These are phyloP conservation scores for Ostrea edulis DNA, from an alignment of 1,140 invertebrate genomes.

Conservation along the genomic window DNA sequence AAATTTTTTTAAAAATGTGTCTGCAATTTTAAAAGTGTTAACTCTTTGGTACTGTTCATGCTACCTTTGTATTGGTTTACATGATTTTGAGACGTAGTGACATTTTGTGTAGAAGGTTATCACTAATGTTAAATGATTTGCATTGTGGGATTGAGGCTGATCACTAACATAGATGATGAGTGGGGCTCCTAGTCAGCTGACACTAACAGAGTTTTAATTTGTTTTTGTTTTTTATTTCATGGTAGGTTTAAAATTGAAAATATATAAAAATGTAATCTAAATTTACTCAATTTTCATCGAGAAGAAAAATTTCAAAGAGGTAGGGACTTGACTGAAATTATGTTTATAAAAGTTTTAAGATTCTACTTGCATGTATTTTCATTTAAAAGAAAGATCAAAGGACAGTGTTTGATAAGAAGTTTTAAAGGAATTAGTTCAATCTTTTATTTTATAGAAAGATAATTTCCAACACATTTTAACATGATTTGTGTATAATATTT, in stretches of 20 bases:
- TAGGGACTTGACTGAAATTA: no score
- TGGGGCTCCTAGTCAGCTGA: not conserved
- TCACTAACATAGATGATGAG: not conserved
- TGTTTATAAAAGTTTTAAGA: no score
- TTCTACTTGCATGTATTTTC: not conserved
- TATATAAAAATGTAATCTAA: no score
- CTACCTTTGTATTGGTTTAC: not conserved
- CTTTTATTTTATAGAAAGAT: not conserved
- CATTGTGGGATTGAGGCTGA: not conserved
- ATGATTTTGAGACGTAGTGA: not conserved
- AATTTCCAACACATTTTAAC: not conserved
- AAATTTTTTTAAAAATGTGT: not conserved
- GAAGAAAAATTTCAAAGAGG: no score
- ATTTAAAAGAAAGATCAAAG: not conserved
- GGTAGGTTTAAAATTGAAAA: no score
- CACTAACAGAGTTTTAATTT: not conserved
- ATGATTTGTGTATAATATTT: no score
- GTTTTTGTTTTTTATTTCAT: no score
- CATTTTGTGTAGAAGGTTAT: not conserved
- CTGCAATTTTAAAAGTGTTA: not conserved
- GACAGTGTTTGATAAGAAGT: not conserved
- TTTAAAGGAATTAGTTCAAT: not conserved
- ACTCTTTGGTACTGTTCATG: not conserved
- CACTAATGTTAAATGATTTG: not conserved
- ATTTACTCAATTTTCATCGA: no score